Evolutionary conservation across 2,797 vertebrate genomes (phyloP).

Genomic region (Spinibarbus caldwelli): DNA sequence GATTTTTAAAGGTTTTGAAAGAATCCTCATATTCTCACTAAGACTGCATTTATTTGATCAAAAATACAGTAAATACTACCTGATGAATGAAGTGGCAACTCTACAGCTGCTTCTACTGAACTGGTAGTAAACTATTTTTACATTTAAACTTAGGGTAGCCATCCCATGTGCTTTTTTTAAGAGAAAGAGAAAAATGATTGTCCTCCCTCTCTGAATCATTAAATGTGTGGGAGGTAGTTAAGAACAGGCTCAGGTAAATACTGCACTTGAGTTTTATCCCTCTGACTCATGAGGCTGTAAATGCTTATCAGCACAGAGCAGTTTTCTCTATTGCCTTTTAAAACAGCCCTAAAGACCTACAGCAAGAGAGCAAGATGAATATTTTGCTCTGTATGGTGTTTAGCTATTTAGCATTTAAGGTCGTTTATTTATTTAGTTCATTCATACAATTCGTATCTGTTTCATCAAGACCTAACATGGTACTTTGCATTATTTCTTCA

Average conservation of each 20-base stretch:
- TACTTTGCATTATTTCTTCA: slow-evolving; percentile 69
- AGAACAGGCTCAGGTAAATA: slow-evolving; percentile 75
- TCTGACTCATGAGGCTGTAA: slow-evolving; percentile 73
- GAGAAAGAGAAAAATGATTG: slow-evolving; percentile 53
- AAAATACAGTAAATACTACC: slow-evolving; percentile 18
- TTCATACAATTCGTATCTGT: slow-evolving; percentile 63
- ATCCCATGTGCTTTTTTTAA: slow-evolving; percentile 67
- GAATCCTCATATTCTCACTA: not conserved
- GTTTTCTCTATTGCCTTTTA: slow-evolving; percentile 46
- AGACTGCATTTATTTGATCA: not conserved
- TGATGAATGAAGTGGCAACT: slow-evolving; percentile 67
- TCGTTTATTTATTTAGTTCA: slow-evolving; percentile 46
- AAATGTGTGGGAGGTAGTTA: slow-evolving; percentile 72
- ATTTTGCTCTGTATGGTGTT: not conserved
- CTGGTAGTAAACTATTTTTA: slow-evolving; percentile 73
- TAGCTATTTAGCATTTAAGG: slow-evolving; percentile 20
- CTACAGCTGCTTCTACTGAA: slow-evolving; percentile 49
- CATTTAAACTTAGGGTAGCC: slow-evolving; percentile 65
- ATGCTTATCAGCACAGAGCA: slow-evolving; percentile 65
- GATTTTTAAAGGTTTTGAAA: not conserved
- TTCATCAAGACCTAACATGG: slow-evolving; percentile 70
- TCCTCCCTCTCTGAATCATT: slow-evolving; percentile 72
- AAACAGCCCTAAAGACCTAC: slow-evolving; percentile 38
- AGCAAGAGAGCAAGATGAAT: not conserved
- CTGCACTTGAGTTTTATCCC: slow-evolving; percentile 67